Percentiles rank a stretch among this genome's conserved stretches.
Evolutionary conservation across 2,888 invertebrate genomes (phyloP).

Genomic region (Watsonalla cultraria): DNA sequence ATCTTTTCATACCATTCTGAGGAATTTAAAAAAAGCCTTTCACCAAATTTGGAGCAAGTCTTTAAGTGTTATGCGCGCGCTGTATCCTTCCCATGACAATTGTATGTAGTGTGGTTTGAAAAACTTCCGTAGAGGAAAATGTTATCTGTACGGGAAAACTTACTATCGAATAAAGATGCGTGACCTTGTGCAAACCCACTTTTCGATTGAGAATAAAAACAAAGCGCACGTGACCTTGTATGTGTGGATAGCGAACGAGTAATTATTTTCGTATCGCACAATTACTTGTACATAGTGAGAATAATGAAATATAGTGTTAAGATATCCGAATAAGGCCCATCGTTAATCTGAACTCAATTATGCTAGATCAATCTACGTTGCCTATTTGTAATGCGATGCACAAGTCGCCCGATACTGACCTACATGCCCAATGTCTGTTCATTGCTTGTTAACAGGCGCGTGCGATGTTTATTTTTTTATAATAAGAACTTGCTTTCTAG

Average conservation of each 20-base stretch:
- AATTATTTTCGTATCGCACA: neutral
- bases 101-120: too few relatives aligned
- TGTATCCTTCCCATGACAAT: too few relatives aligned
- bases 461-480: constrained; percentile 4
- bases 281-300: neutral
- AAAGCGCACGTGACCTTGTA: neutral
- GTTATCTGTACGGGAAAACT: neutral
- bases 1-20: too few relatives aligned
- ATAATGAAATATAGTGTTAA: neutral
- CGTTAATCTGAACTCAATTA: constrained; percentile 13
- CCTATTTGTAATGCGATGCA: constrained; percentile 13
- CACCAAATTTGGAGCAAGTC: too few relatives aligned
- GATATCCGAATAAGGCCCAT: constrained; percentile 11
- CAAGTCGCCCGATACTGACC: constrained; percentile 21
- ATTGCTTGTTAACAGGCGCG: constrained; percentile 12
- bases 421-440: constrained; percentile 25
- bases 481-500: neutral
- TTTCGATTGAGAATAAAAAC: neutral
- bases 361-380: constrained; percentile 13
- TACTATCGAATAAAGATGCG: neutral
- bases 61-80: too few relatives aligned
- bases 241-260: neutral
- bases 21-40: too few relatives aligned
- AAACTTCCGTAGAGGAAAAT: neutral
- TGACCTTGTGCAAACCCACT: neutral